Evolutionary conservation across 2,888 invertebrate genomes (phyloP), one percentile per base, ranked within the genome.

Genomic region (Allygus modestus): DNA sequence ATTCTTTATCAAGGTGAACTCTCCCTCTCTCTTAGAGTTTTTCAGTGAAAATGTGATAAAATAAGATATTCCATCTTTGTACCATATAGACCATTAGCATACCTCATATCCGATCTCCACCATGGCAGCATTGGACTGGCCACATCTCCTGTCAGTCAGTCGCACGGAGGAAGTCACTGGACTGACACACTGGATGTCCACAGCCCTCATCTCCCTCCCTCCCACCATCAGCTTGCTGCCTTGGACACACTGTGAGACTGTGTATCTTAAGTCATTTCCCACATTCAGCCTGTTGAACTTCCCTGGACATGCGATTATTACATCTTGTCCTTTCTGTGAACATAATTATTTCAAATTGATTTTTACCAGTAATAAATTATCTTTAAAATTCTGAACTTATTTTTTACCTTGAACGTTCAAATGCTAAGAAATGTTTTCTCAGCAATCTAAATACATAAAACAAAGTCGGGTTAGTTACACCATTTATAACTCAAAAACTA

Each of bases 31-130:
- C n/a, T n/a, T n/a, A n/a, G n/a, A n/a, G n/a, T n/a, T n/a, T n/a
- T n/a, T n/a, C n/a, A n/a, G n/a, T n/a, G n/a, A n/a, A n/a, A n/a
- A n/a, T n/a, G n/a, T n/a, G n/a, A n/a, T n/a, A n/a, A n/a, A n/a
- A n/a, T n/a, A n/a, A n/a, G n/a, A n/a, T n/a, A n/a, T n/a, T n/a
- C n/a, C n/a, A n/a, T n/a, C n/a, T n/a, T n/a, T n/a, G n/a, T n/a
- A n/a, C n/a, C n/a, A n/a, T n/a, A n/a, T n/a, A n/a, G n/a, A n/a
- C n/a, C n/a, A n/a, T n/a, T n/a, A 46, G 1, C 71, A 0, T 9
- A 77, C 77, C 77, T 77, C 77, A 46, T 77, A 77, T 20, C 77
- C 77, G 20, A 77, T 77, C n/a, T 77, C 77, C 28, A 77, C 77
- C 77, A 77, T 77, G 46, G 77, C 77, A 26, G 77, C 77, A 28